Evolutionary conservation across 1,140 invertebrate genomes (phyloP).

Genomic region (Drosophila suzukii): DNA sequence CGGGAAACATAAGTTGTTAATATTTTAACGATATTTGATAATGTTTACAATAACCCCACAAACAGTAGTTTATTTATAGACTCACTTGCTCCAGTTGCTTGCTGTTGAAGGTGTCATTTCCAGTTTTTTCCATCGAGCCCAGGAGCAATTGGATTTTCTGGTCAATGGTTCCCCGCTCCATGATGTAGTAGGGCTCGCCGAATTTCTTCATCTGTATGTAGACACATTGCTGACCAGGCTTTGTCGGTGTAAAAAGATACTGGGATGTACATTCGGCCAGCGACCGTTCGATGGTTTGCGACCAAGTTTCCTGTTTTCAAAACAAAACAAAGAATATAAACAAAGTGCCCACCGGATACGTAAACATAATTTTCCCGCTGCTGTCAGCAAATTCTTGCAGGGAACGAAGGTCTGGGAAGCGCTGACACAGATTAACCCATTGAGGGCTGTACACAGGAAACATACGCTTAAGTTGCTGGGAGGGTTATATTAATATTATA

Average conservation of each 20-base stretch:
- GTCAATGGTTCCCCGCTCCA: constrained; percentile 75
- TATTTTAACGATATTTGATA: not conserved
- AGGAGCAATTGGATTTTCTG: constrained; percentile 71
- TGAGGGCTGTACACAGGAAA: not conserved
- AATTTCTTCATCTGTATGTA: constrained; percentile 64
- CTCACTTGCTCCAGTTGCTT: constrained; percentile 76
- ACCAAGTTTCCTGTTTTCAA: constrained; percentile 75
- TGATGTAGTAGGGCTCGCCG: constrained; percentile 74
- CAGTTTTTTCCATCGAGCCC: constrained; percentile 42
- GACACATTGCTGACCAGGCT: constrained; percentile 58
- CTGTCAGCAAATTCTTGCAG: constrained; percentile 49
- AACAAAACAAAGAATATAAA: constrained; percentile 28
- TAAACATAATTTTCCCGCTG: constrained; percentile 34
- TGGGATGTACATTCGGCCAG: constrained; percentile 74
- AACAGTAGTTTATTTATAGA: not conserved
- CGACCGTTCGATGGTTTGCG: constrained; percentile 69
- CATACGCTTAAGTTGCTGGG: not conserved
- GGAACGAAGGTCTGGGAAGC: constrained; percentile 39
- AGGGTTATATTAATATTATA: no score
- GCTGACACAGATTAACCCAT: constrained; percentile 51
- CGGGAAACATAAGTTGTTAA: not conserved
- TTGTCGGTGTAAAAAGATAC: constrained; percentile 70
- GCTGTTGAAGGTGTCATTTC: constrained; percentile 60
- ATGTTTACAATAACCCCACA: not conserved
- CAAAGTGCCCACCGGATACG: constrained; percentile 48